Evolutionary conservation across 2,797 vertebrate species (phyloP).

Genomic region (Podarcis siculus): DNA sequence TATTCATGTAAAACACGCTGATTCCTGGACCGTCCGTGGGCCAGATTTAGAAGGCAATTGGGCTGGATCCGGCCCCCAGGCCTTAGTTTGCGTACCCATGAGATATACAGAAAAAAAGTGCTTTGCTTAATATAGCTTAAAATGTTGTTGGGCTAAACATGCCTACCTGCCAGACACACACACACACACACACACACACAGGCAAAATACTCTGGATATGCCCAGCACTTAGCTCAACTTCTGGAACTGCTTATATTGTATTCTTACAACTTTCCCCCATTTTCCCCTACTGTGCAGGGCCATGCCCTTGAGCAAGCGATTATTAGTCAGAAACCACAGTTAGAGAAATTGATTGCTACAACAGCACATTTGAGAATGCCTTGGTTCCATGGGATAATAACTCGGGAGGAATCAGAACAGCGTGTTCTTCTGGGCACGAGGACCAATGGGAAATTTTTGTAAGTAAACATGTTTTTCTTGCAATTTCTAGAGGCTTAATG

Average conservation of each 20-base stretch:
- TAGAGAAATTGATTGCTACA: constrained; percentile 95
- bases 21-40: too few relatives aligned
- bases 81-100: too few relatives aligned
- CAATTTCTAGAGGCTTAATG: neutral
- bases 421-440: constrained; percentile 81
- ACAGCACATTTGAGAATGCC: constrained; percentile 96
- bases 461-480: constrained; percentile 71
- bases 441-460: constrained; percentile 94
- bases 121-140: neutral
- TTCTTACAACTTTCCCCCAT: neutral
- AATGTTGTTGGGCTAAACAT: neutral
- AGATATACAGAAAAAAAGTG: too few relatives aligned
- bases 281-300: constrained; percentile 77
- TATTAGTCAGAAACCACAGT: constrained; percentile 94
- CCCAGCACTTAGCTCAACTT: neutral
- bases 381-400: constrained; percentile 93
- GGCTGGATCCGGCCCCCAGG: too few relatives aligned
- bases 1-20: too few relatives aligned
- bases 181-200: too few relatives aligned
- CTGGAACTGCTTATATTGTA: neutral
- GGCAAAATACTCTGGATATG: neutral
- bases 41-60: too few relatives aligned
- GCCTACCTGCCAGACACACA: neutral
- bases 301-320: constrained; percentile 94
- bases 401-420: constrained; percentile 87